These are phyloP conservation scores for Ictalurus punctatus DNA, from an alignment of 2,113 vertebrate genomes.

Conservation along the genomic window DNA sequence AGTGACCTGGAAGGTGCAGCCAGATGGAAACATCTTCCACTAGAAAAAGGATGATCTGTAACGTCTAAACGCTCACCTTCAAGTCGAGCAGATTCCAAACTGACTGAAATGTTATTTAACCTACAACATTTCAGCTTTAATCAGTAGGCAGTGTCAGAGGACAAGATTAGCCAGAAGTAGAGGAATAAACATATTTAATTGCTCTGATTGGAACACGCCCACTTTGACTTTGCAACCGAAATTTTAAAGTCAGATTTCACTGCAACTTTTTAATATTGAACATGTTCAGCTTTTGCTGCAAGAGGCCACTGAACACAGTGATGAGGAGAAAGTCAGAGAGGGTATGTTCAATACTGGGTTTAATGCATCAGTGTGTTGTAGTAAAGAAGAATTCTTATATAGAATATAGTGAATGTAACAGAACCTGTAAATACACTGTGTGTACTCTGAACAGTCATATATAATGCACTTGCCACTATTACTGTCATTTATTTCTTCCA, in stretches of 20 bases:
- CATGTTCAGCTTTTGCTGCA: not conserved
- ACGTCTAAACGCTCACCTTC: no score
- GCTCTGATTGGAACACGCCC: not conserved
- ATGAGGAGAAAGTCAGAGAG: not conserved
- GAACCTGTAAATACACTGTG: not conserved
- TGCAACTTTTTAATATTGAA: not conserved
- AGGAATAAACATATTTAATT: not conserved
- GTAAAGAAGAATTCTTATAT: not conserved
- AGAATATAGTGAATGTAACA: no score
- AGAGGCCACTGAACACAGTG: not conserved
- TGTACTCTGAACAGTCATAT: not conserved
- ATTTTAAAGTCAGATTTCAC: not conserved
- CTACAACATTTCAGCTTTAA: no score
- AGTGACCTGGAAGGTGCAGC: no score
- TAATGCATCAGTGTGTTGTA: not conserved
- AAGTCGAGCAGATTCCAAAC: no score
- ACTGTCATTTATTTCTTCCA: no score
- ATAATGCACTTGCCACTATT: no score
- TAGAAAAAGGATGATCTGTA: no score
- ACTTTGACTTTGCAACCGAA: not conserved
- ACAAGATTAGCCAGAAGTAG: no score
- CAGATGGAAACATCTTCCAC: no score
- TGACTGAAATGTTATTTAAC: no score
- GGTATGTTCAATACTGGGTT: not conserved
- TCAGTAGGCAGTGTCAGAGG: no score